Percentiles rank a stretch among this genome's conserved stretches.
Evolutionary conservation across 2,113 vertebrate genomes (phyloP).

Genomic region (Eptesicus fuscus): DNA sequence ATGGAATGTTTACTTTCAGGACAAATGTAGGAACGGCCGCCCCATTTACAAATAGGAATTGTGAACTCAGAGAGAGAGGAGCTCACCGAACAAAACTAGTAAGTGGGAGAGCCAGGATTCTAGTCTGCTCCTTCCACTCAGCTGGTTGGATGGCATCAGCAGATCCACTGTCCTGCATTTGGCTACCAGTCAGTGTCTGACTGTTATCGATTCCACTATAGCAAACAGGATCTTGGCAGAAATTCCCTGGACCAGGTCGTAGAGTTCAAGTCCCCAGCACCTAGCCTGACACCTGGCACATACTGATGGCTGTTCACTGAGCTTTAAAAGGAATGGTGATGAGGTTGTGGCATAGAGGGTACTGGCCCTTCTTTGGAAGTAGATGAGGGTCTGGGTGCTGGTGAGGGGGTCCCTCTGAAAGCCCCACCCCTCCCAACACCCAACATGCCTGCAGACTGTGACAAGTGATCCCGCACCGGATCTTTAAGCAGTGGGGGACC

Average conservation of each 20-base stretch:
- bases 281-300: not conserved
- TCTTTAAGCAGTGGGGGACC: not conserved
- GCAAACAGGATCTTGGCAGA: not conserved
- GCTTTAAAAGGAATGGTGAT: not conserved
- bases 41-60: not conserved
- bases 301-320: not conserved
- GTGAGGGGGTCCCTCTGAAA: not conserved
- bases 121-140: not conserved
- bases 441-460: not conserved
- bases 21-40: not conserved
- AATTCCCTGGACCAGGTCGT: not conserved
- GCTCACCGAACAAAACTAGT: not conserved
- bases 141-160: not conserved
- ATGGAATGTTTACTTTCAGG: not conserved
- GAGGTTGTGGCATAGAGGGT: not conserved
- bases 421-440: not conserved
- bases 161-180: not conserved
- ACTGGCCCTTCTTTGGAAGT: not conserved
- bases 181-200: not conserved
- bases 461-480: not conserved
- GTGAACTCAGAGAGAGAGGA: not conserved
- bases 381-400: not conserved
- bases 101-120: not conserved
- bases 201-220: not conserved
- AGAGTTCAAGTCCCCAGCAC: not conserved